Evolutionary conservation across 2,113 vertebrate species (phyloP).

Genomic region (Mohoua ochrocephala): DNA sequence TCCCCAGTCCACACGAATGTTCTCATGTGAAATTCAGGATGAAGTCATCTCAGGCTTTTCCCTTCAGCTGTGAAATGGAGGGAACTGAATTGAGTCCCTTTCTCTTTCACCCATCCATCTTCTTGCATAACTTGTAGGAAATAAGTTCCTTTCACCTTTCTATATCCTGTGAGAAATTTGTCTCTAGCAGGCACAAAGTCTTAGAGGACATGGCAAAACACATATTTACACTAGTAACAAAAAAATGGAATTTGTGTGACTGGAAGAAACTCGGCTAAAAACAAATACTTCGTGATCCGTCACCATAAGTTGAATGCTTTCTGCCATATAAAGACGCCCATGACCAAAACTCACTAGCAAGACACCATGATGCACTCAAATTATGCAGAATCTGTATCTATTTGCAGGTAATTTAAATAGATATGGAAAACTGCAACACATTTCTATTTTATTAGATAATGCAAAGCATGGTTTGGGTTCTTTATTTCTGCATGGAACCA

Average conservation of each 20-base stretch:
- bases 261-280: not conserved
- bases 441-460: not conserved
- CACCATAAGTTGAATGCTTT: not conserved
- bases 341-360: not conserved
- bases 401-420: not conserved
- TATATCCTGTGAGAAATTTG: not conserved
- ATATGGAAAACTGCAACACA: not conserved
- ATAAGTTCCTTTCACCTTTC: not conserved
- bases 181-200: not conserved
- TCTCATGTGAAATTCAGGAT: not conserved
- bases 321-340: not conserved
- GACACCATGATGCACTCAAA: not conserved
- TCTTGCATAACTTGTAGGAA: not conserved
- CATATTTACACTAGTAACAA: not conserved
- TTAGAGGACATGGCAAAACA: not conserved
- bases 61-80: not conserved
- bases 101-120: not conserved
- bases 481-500: not conserved
- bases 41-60: not conserved
- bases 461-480: not conserved
- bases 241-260: not conserved
- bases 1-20: rapidly evolving
- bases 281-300: not conserved
- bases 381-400: not conserved
- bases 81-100: not conserved